Evolutionary conservation across 2,888 invertebrate species (phyloP).

Genomic region (Sphinx pinastri): DNA sequence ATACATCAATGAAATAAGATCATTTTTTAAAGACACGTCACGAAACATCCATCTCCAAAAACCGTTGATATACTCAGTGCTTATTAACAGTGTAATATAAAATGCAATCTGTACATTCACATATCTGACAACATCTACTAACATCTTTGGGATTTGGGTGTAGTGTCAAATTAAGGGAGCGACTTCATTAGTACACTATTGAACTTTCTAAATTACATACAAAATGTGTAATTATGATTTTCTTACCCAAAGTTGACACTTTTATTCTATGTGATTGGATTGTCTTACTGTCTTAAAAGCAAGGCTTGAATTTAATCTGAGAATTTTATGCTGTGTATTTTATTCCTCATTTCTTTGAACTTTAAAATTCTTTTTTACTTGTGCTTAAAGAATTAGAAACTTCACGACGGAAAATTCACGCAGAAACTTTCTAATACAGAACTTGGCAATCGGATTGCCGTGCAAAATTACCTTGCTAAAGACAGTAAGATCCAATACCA

Average conservation of each 20-base stretch:
- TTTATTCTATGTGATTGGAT: not conserved
- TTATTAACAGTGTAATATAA: slow-evolving; percentile 8
- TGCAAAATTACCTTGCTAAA: not conserved
- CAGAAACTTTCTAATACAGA: not conserved
- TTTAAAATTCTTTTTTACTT: not conserved
- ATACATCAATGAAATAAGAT: too few relatives aligned
- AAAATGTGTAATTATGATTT: not conserved
- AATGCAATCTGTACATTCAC: slow-evolving; percentile 34
- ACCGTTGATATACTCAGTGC: not conserved
- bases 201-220: not conserved
- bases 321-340: not conserved
- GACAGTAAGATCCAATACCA: not conserved
- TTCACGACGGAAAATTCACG: not conserved
- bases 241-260: slow-evolving; percentile 23
- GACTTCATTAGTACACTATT: not conserved
- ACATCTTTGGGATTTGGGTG: not conserved
- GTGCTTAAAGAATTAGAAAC: not conserved
- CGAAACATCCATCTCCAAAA: slow-evolving; percentile 1
- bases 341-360: not conserved
- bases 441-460: not conserved
- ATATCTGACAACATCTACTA: slow-evolving; percentile 25
- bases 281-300: not conserved
- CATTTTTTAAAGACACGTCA: not conserved
- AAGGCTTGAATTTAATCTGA: not conserved
- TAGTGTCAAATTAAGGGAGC: slow-evolving; percentile 16